phyloP scores from a whole-genome alignment of 1,140 invertebrate species.

The Achatina immaculata region DNA sequence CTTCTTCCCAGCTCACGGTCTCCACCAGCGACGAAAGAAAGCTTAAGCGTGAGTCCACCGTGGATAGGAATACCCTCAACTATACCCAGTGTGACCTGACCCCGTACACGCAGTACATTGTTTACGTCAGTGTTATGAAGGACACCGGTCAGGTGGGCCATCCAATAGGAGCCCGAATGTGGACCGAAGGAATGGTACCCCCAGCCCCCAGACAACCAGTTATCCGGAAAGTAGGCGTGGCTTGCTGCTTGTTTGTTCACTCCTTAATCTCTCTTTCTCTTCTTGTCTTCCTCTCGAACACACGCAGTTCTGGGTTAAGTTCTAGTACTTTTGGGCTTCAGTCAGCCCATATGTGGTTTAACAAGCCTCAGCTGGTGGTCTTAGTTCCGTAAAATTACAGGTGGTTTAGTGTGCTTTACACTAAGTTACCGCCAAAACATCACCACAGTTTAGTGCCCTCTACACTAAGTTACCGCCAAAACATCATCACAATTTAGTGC shows the following conservation, averaged over 20 bases:
- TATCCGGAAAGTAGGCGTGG: not conserved
- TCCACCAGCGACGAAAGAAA: not conserved
- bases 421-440: too few species aligned
- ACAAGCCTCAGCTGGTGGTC: too few species aligned
- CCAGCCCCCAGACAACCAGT: not conserved
- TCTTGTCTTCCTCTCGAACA: not conserved
- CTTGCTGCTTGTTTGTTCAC: not conserved
- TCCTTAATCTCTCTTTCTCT: constrained; percentile 3
- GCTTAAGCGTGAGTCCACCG: not conserved
- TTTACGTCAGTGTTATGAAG: constrained; percentile 8
- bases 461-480: too few species aligned
- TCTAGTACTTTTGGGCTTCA: too few species aligned
- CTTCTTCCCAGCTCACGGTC: not conserved
- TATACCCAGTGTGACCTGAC: constrained; percentile 15
- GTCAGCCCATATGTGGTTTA: too few species aligned
- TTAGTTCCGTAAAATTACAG: too few species aligned
- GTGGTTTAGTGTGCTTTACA: too few species aligned
- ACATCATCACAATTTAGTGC: too few species aligned
- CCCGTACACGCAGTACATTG: constrained; percentile 11
- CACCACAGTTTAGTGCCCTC: too few species aligned
- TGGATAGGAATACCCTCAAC: not conserved
- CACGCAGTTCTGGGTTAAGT: not conserved
- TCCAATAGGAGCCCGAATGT: constrained; percentile 6
- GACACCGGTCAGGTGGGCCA: constrained; percentile 8
- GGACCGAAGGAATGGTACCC: constrained; percentile 10